Conservation (phyloP, 2,797 vertebrate genomes). For the Hemitrygon akajei region DNA sequence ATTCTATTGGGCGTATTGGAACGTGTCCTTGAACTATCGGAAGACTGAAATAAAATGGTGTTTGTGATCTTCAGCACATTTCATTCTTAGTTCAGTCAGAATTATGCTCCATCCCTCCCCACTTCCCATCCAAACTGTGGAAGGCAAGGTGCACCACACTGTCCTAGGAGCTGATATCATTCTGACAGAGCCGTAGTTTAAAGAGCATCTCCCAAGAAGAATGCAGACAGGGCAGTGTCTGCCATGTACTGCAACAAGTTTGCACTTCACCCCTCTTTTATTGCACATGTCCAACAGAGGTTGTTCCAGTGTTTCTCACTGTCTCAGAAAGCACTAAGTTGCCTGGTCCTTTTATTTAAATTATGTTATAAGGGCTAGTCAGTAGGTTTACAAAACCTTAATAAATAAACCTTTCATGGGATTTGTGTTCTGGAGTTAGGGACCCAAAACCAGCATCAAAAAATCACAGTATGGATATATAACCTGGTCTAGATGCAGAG, state of each 20-base stretch:
- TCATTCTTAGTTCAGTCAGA: not conserved
- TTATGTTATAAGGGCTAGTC: not conserved
- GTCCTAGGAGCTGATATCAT: not conserved
- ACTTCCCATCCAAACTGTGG: not conserved
- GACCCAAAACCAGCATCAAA: not conserved
- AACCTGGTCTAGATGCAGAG: not conserved
- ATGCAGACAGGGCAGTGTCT: not conserved
- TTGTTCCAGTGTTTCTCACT: not conserved
- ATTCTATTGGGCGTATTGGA: not conserved
- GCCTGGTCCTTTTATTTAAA: not conserved
- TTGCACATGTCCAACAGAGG: not conserved
- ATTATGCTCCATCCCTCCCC: not conserved
- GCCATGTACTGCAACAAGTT: not conserved
- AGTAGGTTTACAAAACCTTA: not conserved
- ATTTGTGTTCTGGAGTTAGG: not conserved
- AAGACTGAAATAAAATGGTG: not conserved
- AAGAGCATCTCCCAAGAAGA: not conserved
- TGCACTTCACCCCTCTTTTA: not conserved
- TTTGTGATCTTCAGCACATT: not conserved
- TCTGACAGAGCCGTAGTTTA: not conserved
- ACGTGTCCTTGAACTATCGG: not conserved
- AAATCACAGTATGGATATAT: not conserved
- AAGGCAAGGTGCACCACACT: not conserved
- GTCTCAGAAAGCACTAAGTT: not conserved
- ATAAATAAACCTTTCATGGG: not conserved